These are phyloP conservation scores for Rhagium mordax DNA, from an alignment of 2,888 invertebrate genomes.

Conservation along the genomic window DNA sequence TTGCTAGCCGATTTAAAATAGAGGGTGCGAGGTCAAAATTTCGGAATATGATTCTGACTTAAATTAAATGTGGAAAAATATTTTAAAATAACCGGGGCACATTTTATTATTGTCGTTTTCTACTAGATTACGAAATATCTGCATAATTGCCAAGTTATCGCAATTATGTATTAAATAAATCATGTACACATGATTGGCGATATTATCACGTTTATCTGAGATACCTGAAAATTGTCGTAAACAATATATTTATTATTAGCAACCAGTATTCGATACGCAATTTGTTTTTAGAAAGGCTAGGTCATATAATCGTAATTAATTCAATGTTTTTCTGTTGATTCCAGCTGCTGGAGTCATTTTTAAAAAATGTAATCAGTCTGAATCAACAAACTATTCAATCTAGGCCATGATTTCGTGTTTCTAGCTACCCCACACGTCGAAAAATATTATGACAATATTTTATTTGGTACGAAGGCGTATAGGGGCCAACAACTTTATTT, in stretches of 20 bases:
- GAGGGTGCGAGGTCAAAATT: not conserved
- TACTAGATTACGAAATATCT: not conserved
- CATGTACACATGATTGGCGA: not conserved
- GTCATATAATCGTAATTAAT: not conserved
- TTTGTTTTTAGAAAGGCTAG: slow-evolving; percentile 11
- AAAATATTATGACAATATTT: not conserved
- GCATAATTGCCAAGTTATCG: not conserved
- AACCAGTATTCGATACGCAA: not conserved
- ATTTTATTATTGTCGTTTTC: not conserved
- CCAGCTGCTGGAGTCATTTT: not conserved
- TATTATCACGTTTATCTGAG: slow-evolving; percentile 8
- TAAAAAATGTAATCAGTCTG: not conserved
- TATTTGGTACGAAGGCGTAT: no score
- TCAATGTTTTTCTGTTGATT: not conserved
- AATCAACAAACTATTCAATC: not conserved
- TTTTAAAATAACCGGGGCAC: no score
- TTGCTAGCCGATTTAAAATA: not conserved
- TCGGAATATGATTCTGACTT: not conserved
- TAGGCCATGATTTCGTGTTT: no score
- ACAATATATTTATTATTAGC: slow-evolving; percentile 4
- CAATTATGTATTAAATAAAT: slow-evolving; percentile 1
- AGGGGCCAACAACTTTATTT: no score
- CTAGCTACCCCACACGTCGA: not conserved
- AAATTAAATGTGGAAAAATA: not conserved
- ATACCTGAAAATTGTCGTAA: not conserved